Base-by-base conservation (phyloP, 2,113 vertebrate genomes). In the Hippocampus abdominalis region DNA sequence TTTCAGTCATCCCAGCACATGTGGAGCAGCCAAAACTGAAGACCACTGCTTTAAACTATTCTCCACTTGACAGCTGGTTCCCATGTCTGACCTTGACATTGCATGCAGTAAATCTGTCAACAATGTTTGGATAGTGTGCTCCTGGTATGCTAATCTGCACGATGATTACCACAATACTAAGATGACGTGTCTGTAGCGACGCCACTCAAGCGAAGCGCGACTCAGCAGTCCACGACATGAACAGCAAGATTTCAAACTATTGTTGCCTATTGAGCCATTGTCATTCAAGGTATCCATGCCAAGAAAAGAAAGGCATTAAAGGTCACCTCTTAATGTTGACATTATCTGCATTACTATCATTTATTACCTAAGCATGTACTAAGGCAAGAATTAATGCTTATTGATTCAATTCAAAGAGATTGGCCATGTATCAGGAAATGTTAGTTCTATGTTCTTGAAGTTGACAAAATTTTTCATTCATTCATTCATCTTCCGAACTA, bases 31-130 rank as follows among this genome's bases (percentile, higher is more conserved):
- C 51, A 54, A 23, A n/a, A 54, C 51, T 10, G 8, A 89, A 84
- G 69, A n/a, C 71, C 63, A 9, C 76, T 64, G 68, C 62, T 85
- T 40, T 75, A 68, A 81, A 85, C 57, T 81, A 81, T 87, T 64
- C 78, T 81, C 65, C 66, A 66, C 75, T 81, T 84, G 83, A 81
- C 88, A 89, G 86, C 85, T 88, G 89, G 74, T 72, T 79, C 80
- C 77, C 64, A 66, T 69, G 75, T 70, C 71, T 46, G 70, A 74
- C 79, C 79, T 81, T 81, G 74, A 79, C 75, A 74, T 79, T 86
- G 77, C 81, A 66, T 71, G 81, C 68, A 79, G 75, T 84, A 81
- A 87, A 81, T 79, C 85, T 81, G 84, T 76, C 82, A 72, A 76
- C 74, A 71, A 83, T 83, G 82, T 82, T 84, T 73, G 79, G 76